Evolutionary conservation across 2,113 vertebrate genomes (phyloP).

Genomic region (Pantherophis guttatus): DNA sequence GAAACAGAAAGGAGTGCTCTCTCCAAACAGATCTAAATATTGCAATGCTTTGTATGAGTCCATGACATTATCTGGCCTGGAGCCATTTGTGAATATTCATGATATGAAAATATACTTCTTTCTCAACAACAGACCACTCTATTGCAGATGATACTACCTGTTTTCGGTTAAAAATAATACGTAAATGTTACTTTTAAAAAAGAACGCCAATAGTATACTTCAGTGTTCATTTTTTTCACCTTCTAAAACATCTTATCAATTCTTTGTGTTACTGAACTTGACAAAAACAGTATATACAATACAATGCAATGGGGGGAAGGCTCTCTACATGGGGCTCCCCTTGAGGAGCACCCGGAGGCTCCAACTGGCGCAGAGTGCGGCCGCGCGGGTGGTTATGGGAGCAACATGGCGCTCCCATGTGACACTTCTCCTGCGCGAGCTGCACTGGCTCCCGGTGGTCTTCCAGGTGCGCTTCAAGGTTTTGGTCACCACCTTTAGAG

Average conservation of each 20-base stretch:
- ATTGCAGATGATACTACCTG: background rate
- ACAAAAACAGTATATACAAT: background rate
- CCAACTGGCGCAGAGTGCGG: too few species aligned
- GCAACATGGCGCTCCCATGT: too few species aligned
- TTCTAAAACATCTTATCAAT: background rate
- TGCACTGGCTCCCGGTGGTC: too few species aligned
- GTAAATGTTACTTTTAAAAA: background rate
- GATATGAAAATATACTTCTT: background rate
- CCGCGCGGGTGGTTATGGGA: too few species aligned
- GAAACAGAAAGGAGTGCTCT: background rate
- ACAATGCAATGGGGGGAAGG: background rate
- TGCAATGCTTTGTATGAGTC: background rate
- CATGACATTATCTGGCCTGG: background rate
- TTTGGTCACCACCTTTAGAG: too few species aligned
- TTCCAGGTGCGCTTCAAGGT: too few species aligned
- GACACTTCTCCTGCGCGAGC: too few species aligned
- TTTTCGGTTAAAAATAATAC: background rate
- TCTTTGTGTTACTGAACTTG: background rate
- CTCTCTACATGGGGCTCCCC: too few species aligned
- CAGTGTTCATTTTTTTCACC: background rate
- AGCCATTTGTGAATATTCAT: background rate
- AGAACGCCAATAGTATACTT: background rate
- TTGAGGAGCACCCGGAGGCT: too few species aligned
- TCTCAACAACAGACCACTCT: background rate
- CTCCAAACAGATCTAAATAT: background rate